Evolutionary conservation across 2,888 invertebrate genomes (phyloP).

Genomic region (Antitype chi): DNA sequence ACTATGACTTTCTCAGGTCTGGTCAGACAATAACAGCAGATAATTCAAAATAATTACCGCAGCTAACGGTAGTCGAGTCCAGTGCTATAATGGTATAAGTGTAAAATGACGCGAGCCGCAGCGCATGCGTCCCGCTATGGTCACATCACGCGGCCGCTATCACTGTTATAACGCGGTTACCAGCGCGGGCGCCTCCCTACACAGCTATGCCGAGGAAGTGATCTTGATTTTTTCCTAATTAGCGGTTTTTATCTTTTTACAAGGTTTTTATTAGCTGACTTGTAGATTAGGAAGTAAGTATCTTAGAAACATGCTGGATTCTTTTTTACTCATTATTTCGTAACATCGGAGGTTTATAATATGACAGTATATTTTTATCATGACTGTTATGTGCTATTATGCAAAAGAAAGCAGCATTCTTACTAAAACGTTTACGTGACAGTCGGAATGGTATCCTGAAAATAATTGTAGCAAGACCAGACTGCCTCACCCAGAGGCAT

Average conservation of each 20-base stretch:
- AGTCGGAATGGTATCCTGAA: too few species aligned
- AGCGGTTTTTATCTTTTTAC: background rate
- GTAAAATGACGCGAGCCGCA: slow-evolving; percentile 73
- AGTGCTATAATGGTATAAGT: slow-evolving; percentile 69
- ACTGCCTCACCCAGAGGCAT: too few species aligned
- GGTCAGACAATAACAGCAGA: too few species aligned
- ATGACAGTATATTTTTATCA: background rate
- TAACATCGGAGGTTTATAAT: background rate
- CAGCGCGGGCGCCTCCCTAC: slow-evolving; percentile 78
- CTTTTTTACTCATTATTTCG: background rate
- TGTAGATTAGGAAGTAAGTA: background rate
- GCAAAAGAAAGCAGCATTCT: too few species aligned
- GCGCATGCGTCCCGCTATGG: slow-evolving; percentile 81
- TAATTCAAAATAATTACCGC: slow-evolving; percentile 47
- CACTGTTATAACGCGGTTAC: slow-evolving; percentile 86
- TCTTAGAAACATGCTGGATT: background rate
- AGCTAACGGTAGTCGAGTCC: slow-evolving; percentile 57
- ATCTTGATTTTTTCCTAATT: slow-evolving; percentile 74
- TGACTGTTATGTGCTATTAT: too few species aligned
- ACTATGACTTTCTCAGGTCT: too few species aligned
- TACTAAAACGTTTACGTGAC: too few species aligned
- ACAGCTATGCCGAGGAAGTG: slow-evolving; percentile 65
- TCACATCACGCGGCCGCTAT: slow-evolving; percentile 86
- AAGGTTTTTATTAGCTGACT: background rate
- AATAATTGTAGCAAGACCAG: too few species aligned